Base-by-base conservation (phyloP, 2,113 vertebrate species). In the cat (Felis catus) region DNA sequence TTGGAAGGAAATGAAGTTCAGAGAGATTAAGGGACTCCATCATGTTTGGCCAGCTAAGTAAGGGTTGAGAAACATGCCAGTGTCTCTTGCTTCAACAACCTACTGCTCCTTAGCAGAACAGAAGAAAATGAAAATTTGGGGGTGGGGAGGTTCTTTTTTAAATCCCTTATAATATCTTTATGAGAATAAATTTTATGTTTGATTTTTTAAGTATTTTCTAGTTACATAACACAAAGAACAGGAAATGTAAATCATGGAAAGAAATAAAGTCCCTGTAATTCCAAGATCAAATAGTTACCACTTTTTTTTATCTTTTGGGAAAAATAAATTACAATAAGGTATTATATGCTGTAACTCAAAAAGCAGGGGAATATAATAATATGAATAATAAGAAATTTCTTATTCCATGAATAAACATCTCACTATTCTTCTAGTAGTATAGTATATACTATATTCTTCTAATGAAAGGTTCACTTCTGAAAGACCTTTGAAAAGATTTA, bases 211-310 rank as follows among this genome's bases (percentile, higher is more conserved):
- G 27, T 14, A 27, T 81, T 82, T 94, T 74, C 25, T 36, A 68
- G 48, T 88, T 36, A 91, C 12, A 33, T 45, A 88, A 91, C 29
- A 51, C 7, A 74, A 91, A 85, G 58, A 58, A 15, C 13, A 70
- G 25, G 91, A 96, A 79, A 87, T 82, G 5, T 41, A 39, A 91
- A 94, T 88, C 48, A 58, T 39, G 16, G 51, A 89, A 94, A 65
- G 41, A 79, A 89, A 70, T n/a, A 33, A 87, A 74, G 51, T 88
- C 4, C 27, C 48, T 58, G 68, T 82, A 48, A 87, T 68, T 74
- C 13, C 36, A 73, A 66, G 14, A 92, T 25, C 25, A 6, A 91
- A 80, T 58, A 31, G 45, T 48, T 87, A 74, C 16, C 15, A 79
- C 8, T 79, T 66, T 94, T 91, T 85, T 90, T 94, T 11, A 92